Percentiles rank a stretch among this genome's conserved stretches.
Conservation (phyloP, 2,113 vertebrate species). For the Heterochromis multidens region DNA sequence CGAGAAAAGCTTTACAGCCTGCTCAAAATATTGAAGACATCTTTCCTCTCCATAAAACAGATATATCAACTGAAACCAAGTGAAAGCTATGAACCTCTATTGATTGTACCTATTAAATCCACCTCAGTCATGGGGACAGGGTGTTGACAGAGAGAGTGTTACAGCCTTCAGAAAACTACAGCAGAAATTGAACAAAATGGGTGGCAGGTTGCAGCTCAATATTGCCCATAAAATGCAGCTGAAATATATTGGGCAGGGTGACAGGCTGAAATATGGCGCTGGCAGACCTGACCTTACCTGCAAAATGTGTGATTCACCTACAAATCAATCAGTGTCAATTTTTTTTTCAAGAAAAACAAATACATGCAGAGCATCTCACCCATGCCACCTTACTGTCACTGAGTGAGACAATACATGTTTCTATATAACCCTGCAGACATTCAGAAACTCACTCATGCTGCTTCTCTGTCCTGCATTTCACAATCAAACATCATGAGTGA, state of each 20-base stretch:
- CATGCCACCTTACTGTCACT: background rate
- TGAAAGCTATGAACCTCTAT: slow-evolving; percentile 26
- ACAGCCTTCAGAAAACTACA: slow-evolving; percentile 14
- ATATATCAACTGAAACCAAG: slow-evolving; percentile 31
- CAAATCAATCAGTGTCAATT: background rate
- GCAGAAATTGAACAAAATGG: slow-evolving; percentile 26
- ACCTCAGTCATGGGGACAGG: background rate
- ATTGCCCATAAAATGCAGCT: background rate
- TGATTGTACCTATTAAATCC: slow-evolving; percentile 36
- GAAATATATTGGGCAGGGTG: background rate
- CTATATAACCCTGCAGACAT: background rate
- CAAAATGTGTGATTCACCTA: background rate
- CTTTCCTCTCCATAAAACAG: slow-evolving; percentile 15
- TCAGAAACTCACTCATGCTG: background rate
- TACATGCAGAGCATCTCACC: background rate
- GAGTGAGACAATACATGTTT: background rate
- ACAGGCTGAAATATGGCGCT: background rate
- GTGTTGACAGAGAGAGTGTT: background rate
- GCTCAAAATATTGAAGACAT: slow-evolving; percentile 4
- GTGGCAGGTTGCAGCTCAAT: slow-evolving; percentile 7
- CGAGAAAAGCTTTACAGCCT: background rate
- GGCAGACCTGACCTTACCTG: background rate
- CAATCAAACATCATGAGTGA: background rate
- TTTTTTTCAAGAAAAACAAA: background rate
- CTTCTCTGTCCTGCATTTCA: background rate